Base-by-base conservation (phyloP, 1,140 invertebrate species). In the Caerostris extrusa region DNA sequence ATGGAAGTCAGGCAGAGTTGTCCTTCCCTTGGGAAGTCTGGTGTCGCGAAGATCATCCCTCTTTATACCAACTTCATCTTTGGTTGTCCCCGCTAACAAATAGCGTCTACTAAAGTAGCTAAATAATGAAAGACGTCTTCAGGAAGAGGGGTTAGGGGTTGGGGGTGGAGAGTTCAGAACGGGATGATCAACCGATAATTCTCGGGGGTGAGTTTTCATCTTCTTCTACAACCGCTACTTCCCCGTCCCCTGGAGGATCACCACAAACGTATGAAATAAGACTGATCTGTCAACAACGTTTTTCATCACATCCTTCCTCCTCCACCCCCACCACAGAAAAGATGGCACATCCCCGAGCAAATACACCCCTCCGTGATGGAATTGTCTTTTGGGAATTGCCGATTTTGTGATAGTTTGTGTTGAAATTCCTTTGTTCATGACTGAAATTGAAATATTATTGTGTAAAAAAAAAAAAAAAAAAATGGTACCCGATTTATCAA, bases 271-370 rank as follows among this genome's bases (percentile, higher is more conserved):
- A 85, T 85, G 83, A 60, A 85, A 85, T 85, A 57, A 57, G 56
- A 85, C 83, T 60, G 57, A 85, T 85, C 83, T 60, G 53, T 85
- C 83, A 85, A 58, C 83, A 85, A 85, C 58, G 83, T 60, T 57
- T 85, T 85, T 85, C 83, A 58, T 85, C 83, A 19, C 71, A 14
- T 85, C 83, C 14, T 34, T 85, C 83, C 14, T 7, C 12, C 56
- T 7, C 71, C 17, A 67, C 56, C 57, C 57, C 19, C 56, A 19
- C 17, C n/a, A 60, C 83, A 60, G 58, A 19, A n/a, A 17, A 7
- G 17, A n/a, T 56, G 71, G 19, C 12, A 34, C 17, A 8, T 19
- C 71, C 71, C 71, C 71, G 12, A 50, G 71, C 50, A 77, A 77
- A 77, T 77, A 77, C 34, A 77, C 34, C 71, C 50, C 3, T 19